A percentile compares a stretch with the other conserved stretches of the same genome.
Evolutionary conservation across 2,113 vertebrate species (phyloP).

Genomic region (Aegithalos caudatus): DNA sequence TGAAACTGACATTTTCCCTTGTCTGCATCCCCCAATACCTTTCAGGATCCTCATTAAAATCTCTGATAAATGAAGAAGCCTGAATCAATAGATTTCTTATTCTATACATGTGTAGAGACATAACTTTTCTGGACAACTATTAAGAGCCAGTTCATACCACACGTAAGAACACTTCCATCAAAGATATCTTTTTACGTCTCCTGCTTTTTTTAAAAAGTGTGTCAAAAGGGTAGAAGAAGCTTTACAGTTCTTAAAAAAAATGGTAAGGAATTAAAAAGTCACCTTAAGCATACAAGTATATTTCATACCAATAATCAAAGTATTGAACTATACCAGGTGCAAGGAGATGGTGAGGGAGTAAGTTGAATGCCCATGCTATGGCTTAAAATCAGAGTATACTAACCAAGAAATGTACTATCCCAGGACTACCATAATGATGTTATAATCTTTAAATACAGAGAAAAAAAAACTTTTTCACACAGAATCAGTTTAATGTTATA

Average conservation of each 20-base stretch:
- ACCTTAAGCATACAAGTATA: not conserved
- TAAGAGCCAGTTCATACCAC: not conserved
- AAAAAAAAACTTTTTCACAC: not conserved
- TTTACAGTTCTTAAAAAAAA: not conserved
- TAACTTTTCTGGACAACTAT: not conserved
- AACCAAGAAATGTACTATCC: not conserved
- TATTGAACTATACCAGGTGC: not conserved
- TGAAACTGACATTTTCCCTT: not conserved
- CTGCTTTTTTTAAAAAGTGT: rapidly evolving
- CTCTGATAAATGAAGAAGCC: not conserved
- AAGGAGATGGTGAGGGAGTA: not conserved
- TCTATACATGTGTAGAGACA: not conserved
- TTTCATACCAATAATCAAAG: not conserved
- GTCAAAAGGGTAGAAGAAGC: not conserved
- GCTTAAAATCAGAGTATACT: not conserved
- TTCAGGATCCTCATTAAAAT: not conserved
- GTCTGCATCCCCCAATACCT: not conserved
- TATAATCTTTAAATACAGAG: not conserved
- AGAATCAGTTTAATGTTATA: not conserved
- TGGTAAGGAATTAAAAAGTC: not conserved
- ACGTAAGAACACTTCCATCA: not conserved
- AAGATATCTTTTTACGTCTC: not conserved
- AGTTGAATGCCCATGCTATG: rapidly evolving
- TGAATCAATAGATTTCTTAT: not conserved
- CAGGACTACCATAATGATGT: not conserved